Conservation (phyloP, 2,113 vertebrate genomes). For the Anguilla japonica region DNA sequence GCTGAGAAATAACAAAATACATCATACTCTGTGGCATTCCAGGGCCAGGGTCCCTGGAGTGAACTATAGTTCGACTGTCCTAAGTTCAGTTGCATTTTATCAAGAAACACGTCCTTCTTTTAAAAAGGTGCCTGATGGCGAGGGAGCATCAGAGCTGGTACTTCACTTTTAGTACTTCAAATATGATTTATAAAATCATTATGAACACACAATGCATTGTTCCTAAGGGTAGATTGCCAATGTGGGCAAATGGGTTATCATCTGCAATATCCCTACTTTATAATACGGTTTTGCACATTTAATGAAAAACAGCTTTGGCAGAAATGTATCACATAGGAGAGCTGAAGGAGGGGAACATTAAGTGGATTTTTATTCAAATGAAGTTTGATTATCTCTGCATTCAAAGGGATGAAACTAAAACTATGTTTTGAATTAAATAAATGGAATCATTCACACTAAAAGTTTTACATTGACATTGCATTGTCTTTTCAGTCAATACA, state of each 20-base stretch:
- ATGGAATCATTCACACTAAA: not conserved
- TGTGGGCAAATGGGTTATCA: conserved; percentile 2
- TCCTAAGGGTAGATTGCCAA: not conserved
- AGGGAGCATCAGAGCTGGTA: not conserved
- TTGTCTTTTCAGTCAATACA: no score
- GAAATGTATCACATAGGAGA: not conserved
- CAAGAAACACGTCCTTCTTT: not conserved
- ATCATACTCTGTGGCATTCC: no score
- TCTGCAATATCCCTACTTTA: not conserved
- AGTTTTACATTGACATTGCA: no score
- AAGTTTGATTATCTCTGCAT: not conserved
- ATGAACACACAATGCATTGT: not conserved
- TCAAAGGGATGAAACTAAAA: not conserved
- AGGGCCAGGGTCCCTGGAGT: no score
- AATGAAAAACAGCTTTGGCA: not conserved
- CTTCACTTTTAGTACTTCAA: not conserved
- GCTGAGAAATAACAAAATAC: no score
- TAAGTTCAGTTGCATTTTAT: not conserved
- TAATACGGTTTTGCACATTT: not conserved
- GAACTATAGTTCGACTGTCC: no score
- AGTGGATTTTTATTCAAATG: conserved; percentile 1
- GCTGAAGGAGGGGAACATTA: not conserved
- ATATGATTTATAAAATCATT: not conserved
- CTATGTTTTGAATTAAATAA: not conserved
- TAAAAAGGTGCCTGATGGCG: not conserved